These are phyloP conservation scores for Sorex fumeus DNA, from an alignment of 2,113 vertebrate genomes.

Conservation along the genomic window DNA sequence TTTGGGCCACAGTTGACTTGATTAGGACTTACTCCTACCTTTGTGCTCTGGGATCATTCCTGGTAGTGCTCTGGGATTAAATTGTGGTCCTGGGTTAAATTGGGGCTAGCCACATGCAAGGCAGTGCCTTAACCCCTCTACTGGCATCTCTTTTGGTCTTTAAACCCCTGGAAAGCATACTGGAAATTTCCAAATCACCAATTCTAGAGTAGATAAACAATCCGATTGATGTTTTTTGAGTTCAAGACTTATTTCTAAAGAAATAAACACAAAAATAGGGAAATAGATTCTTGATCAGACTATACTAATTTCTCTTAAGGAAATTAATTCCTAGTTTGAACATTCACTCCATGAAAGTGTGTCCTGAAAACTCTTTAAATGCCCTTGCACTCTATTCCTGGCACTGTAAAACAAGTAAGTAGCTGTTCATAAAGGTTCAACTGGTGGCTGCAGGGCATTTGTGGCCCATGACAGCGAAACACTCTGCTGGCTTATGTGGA, in stretches of 20 bases:
- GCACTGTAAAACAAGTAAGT: too few species aligned
- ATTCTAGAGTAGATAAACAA: neutral
- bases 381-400: too few species aligned
- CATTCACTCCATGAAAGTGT: neutral
- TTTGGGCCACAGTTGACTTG: too few species aligned
- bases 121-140: too few species aligned
- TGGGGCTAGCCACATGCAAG: too few species aligned
- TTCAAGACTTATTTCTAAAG: slow-evolving; percentile 8
- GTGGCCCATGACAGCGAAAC: neutral
- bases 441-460: neutral
- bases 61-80: too few species aligned
- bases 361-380: neutral
- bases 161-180: neutral
- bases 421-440: neutral
- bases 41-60: too few species aligned
- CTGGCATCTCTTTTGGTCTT: too few species aligned
- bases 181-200: neutral
- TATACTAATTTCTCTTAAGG: neutral
- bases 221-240: neutral
- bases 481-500: neutral
- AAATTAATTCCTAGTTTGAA: neutral
- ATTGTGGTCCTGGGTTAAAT: too few species aligned
- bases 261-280: neutral
- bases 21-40: too few species aligned
- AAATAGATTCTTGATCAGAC: neutral